These are phyloP conservation scores for Schizothorax lantsangensis DNA, from an alignment of 2,797 vertebrate genomes.

Conservation along the genomic window DNA sequence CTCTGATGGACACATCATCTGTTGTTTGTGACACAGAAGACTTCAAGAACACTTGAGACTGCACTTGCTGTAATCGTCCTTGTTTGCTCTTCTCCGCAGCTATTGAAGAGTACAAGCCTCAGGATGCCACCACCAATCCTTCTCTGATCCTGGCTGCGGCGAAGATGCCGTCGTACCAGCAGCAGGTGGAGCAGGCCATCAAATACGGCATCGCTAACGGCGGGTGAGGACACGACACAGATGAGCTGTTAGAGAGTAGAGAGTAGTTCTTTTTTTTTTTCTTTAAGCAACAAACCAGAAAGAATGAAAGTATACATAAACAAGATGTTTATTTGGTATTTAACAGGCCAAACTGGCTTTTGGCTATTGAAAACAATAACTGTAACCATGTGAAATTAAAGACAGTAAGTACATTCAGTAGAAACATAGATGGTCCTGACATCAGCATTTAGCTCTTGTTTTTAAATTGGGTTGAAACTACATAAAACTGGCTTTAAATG, in stretches of 20 bases:
- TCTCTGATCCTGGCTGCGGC: conserved; percentile 95
- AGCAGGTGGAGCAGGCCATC: conserved; percentile 89
- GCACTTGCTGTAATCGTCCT: neutral
- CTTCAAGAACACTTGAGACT: neutral
- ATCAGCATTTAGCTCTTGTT: too few relatives aligned
- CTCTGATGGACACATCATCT: neutral
- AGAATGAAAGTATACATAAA: too few relatives aligned
- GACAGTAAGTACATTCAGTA: too few relatives aligned
- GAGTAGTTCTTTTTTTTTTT: too few relatives aligned
- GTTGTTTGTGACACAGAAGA: neutral
- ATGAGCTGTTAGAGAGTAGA: neutral
- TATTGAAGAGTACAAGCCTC: conserved; percentile 95
- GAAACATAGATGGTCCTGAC: too few relatives aligned
- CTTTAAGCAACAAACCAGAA: too few relatives aligned
- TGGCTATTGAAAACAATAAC: too few relatives aligned
- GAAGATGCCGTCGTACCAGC: conserved; percentile 92
- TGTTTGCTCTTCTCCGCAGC: conserved; percentile 73
- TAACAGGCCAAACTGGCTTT: too few relatives aligned
- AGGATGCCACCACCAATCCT: conserved; percentile 98
- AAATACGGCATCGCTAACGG: conserved; percentile 87
- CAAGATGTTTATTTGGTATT: too few relatives aligned
- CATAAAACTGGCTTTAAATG: too few relatives aligned
- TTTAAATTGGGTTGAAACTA: too few relatives aligned
- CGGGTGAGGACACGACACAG: conserved; percentile 78
- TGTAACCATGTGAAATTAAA: too few relatives aligned